These are phyloP conservation scores for Empis livida DNA, from an alignment of 2,888 invertebrate genomes.

Conservation along the genomic window DNA sequence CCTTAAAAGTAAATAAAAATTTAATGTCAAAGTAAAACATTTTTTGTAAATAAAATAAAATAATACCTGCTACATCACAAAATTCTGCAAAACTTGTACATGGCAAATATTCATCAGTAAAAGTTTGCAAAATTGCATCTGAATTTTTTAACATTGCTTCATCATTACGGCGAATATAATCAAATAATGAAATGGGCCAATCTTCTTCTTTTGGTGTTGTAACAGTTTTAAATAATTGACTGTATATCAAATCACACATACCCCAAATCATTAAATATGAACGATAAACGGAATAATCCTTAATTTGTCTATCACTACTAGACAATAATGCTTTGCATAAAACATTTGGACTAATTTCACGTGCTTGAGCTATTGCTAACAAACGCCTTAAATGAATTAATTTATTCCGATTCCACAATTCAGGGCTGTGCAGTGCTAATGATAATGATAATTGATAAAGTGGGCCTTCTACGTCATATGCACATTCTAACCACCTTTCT, in stretches of 20 bases:
- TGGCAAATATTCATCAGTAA: constrained; percentile 80
- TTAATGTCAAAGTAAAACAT: background rate
- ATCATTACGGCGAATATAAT: constrained; percentile 89
- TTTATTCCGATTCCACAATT: constrained; percentile 62
- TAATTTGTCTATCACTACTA: constrained; percentile 38
- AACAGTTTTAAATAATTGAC: constrained; percentile 72
- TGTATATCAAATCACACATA: constrained; percentile 72
- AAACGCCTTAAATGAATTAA: constrained; percentile 63
- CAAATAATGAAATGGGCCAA: constrained; percentile 82
- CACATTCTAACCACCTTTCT: constrained; percentile 61
- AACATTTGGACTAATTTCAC: constrained; percentile 50
- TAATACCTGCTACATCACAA: constrained; percentile 73
- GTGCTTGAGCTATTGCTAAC: constrained; percentile 63
- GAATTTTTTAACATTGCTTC: constrained; percentile 78
- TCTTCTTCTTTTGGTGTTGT: constrained; percentile 64
- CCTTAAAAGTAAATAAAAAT: constrained; percentile 16
- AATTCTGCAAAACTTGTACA: constrained; percentile 85
- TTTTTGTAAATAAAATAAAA: background rate
- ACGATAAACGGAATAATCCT: constrained; percentile 72
- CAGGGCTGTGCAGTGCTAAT: constrained; percentile 62
- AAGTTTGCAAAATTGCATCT: constrained; percentile 64
- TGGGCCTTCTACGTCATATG: constrained; percentile 84
- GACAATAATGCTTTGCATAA: constrained; percentile 38
- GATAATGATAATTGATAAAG: constrained; percentile 78
- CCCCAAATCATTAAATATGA: constrained; percentile 75